Evolutionary conservation across 2,797 vertebrate species (phyloP), one percentile per base, ranked within the genome.

Genomic region (Enteromius fasciolatus): DNA sequence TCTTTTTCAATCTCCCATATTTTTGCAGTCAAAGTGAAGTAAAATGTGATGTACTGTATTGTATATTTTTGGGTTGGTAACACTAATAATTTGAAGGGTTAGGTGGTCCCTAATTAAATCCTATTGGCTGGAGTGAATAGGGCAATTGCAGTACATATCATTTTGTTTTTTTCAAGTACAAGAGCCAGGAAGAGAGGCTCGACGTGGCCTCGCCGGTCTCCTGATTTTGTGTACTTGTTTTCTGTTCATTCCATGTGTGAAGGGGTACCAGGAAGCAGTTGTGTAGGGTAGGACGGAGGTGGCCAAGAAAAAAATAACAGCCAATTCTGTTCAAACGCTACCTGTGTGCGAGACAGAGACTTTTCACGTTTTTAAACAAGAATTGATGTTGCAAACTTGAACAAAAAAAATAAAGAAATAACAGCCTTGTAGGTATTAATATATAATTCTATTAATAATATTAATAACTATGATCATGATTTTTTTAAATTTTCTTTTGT

Each of bases 41-140:
- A 91, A 94, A 94, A 90, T 84, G 95, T 96, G 94, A 92, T 92
- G 93, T 95, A 93, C 93, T 95, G 95, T 96, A 93, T 94, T 94
- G 93, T 95, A 92, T 94, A 91, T 93, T 94, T 94, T 93, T 89
- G 89, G 85, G 90, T 91, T 90, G 90, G 93, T 91, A 90, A 92
- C 87, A 39, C 76, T 92, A 84, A 84, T 68, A 85, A 92, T 86
- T 89, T 88, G 89, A 90, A 89, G 84, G 88, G 64, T 61, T 36
- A 69, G 78, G 23, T 73, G 80, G 87, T 86, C 84, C 86, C 85
- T 75, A 57, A 86, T 44, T 80, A 82, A 83, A 76, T 84, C 77
- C 50, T 67, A 59, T 84, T 72, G 69, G 75, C 76, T 73, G 76
- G 70, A 59, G 33, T 73, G 76, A 54, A 69, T 76, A 52, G 83